Evolutionary conservation across 1,140 invertebrate genomes (phyloP).

Genomic region (Trichonephila inaurata): DNA sequence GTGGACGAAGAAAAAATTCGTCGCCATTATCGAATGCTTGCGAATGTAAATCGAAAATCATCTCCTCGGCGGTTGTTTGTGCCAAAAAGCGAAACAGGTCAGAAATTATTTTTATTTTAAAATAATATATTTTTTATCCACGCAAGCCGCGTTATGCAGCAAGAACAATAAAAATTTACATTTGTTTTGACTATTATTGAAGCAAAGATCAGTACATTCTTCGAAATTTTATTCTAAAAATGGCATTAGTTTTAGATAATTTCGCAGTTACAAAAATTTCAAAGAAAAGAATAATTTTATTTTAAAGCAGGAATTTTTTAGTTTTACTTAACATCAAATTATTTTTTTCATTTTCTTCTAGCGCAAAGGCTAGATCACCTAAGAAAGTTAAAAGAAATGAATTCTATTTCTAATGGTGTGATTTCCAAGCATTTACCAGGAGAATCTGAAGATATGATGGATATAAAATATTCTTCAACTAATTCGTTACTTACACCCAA

Average conservation of each 20-base stretch:
- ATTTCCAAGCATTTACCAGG: not conserved
- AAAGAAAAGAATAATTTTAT: no score
- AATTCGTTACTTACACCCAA: conserved; percentile 34
- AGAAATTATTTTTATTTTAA: not conserved
- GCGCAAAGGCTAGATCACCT: conserved; percentile 53
- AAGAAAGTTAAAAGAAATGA: conserved; percentile 61
- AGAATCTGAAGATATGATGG: conserved; percentile 43
- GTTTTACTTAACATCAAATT: not conserved
- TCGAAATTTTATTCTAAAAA: no score
- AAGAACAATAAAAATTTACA: no score
- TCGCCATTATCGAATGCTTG: conserved; percentile 78
- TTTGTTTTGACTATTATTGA: no score
- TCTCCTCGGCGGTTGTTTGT: conserved; percentile 77
- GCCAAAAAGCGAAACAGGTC: conserved; percentile 72
- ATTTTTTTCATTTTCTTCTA: conserved; percentile 2
- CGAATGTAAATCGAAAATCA: conserved; percentile 79
- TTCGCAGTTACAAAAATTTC: no score
- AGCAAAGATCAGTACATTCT: no score
- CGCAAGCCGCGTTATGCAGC: no score
- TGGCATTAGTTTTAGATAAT: no score
- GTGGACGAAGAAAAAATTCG: conserved; percentile 44
- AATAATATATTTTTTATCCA: no score
- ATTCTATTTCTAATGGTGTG: conserved; percentile 28
- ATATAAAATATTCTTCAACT: not conserved
- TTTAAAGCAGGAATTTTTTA: not conserved